Base-by-base conservation (phyloP, 2,113 vertebrate species). In the Sapayoa aenigma region DNA sequence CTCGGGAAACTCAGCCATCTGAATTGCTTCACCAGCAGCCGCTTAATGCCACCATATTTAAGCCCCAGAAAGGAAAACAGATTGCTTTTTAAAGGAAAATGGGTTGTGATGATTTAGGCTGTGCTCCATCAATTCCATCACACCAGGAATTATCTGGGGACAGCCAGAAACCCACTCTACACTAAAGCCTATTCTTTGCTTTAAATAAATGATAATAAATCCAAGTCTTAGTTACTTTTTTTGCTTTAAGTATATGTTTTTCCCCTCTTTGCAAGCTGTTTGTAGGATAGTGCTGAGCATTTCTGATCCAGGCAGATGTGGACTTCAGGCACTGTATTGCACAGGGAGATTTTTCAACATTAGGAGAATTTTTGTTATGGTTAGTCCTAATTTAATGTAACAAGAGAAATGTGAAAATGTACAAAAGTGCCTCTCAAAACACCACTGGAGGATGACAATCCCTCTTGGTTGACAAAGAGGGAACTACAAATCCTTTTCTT, bases 71-170 rank as follows among this genome's bases (percentile, higher is more conserved):
- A 92, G n/a, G 39, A 94, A 93, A 92, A 92, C 50, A 77, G 88
- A 85, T 77, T 93, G 85, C 37, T 95, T 77, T 88, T 77, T 94
- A 90, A 94, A 92, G 50, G 35, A 92, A 95, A 95, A 86, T 2
- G 75, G 55, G 59, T 63, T 77, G 75, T 22, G 44, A 83, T 86
- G 46, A 90, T 83, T 93, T 74, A 90, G 72, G 60, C 80, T n/a
- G 33, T 42, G 33, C 68, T 90, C 72, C 72, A 67, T 46, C 92
- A 67, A 74, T 71, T 90, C 56, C 85, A 67, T 46, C 86, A 80
- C 20, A 0, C 72, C 56, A 47, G 49, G 33, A 94, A 65, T 25
- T 80, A 50, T 80, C 63, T 37, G 42, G 63, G 72, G 87, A 91
- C 59, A 90, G 59, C 42, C 72, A 31, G 1, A 1, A 80, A 84